Conservation (phyloP, 2,113 vertebrate species). For the Dromaius novaehollandiae region DNA sequence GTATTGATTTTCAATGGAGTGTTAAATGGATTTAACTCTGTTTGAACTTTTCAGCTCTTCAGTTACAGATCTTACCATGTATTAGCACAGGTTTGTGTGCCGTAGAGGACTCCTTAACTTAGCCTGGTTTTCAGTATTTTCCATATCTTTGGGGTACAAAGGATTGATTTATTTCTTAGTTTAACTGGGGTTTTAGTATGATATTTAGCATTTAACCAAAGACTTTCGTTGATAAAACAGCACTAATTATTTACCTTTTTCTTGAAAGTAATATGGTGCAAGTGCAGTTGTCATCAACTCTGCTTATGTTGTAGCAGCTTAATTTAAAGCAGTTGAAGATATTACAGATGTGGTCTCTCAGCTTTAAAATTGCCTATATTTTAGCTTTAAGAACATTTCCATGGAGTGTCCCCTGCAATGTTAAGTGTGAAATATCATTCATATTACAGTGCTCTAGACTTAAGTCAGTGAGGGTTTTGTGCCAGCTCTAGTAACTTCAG, state of each 20-base stretch:
- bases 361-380: neutral
- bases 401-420: accelerated
- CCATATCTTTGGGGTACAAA: neutral
- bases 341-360: neutral
- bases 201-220: neutral
- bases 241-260: neutral
- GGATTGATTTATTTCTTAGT: neutral
- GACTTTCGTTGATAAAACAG: neutral
- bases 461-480: neutral
- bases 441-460: neutral
- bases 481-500: neutral
- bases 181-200: neutral
- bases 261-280: neutral
- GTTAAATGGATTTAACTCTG: constrained; percentile 43
- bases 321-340: neutral
- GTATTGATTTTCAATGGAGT: constrained; percentile 36
- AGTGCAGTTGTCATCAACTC: neutral
- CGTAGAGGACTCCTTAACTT: neutral
- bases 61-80: neutral
- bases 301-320: neutral
- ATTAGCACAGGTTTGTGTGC: neutral
- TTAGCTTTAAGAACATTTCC: neutral
- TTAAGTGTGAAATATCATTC: neutral
- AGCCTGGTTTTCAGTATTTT: neutral
- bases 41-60: neutral